Evolutionary conservation across 2,797 vertebrate species (phyloP), one percentile per base, ranked within the genome.

Genomic region (Dicrostonyx torquatus): DNA sequence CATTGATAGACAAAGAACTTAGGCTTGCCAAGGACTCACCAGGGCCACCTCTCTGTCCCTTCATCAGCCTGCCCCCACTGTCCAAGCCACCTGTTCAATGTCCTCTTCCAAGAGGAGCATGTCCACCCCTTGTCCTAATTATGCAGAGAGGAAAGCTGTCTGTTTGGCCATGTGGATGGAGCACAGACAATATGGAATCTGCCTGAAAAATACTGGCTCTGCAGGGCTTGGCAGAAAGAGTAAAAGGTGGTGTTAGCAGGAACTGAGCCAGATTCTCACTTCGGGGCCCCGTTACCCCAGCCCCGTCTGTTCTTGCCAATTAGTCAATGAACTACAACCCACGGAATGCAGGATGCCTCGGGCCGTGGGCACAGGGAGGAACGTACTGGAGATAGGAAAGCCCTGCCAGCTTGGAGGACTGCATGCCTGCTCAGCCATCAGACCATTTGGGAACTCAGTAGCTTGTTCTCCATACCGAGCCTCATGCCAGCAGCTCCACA

Each of bases 31-130:
- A 12, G 29, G 29, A 40, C 29, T n/a, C 53, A 14, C 80, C 14
- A 2, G 18, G 7, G n/a, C 53, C 26, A 43, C 15, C 17, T 62
- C 20, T 10, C 0, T 1, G n/a, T 6, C 37, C 82, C 20, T 84
- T 66, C 91, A 91, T 88, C 24, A 73, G 24, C 48, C 53, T 40
- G 64, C 34, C 89, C 80, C 96, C 93, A 68, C 90, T 95, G 96
- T 88, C 50, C n/a, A 0, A 0, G 96, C 93, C 97, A 97, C 97
- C 97, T 97, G 96, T 78, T 97, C 93, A 24, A 79, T 90, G 87
- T 83, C 94, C 80, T 68, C 43, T 94, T 97, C 95, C 96, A 95
- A 96, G 87, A 97, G 82, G 66, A 6, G 26, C 37, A 24, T 64
- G 96, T 94, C 94, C 55, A 62, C 87, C 12, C 13, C 92, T 96